Base-by-base conservation (phyloP, 2,113 vertebrate species). In the Sprattus sprattus region DNA sequence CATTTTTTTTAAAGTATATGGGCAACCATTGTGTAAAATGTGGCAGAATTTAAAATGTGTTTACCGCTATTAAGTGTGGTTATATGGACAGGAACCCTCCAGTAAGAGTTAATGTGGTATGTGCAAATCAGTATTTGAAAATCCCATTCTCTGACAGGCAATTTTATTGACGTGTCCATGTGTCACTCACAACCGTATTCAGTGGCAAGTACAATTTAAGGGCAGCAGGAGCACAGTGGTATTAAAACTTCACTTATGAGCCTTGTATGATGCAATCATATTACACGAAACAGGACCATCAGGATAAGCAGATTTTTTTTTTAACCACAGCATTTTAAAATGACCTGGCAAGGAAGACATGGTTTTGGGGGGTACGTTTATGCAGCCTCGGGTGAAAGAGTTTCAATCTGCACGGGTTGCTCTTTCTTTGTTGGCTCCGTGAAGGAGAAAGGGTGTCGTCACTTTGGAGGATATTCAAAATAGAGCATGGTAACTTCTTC, bases 351-450 rank as follows among this genome's bases (percentile, higher is more conserved):
- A 39, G n/a, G 64, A 28, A 28, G 3, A 13, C 1, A 25, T 32
- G 22, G 22, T 67, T 67, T n/a, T 25, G 25, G 64, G n/a, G 64
- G n/a, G n/a, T n/a, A n/a, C n/a, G n/a, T n/a, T n/a, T 28, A 13
- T 71, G n/a, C 64, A 28, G 64, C 64, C 64, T 32, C 11, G 32
- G 64, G 64, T 71, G 32, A 71, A 71, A 86, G 83, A 90, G 87
- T 89, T 92, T 83, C 90, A 71, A 89, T 89, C 90, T 88, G 89
- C 85, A 86, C 82, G 90, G 84, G 90, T 91, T 93, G 90, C 50
- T 87, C 83, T 89, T 91, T 89, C 86, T 89, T 89, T 89, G 84
- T 81, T 85, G 8, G 80, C 86, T 88, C 86, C 46, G 45, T 52
- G 86, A 85, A 46, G 67, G 71, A 81, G 52, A 84, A 13, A 9